Evolutionary conservation across 2,888 invertebrate species (phyloP), one percentile per base, ranked within the genome.

Genomic region (Prosopocoilus inquinatus): DNA sequence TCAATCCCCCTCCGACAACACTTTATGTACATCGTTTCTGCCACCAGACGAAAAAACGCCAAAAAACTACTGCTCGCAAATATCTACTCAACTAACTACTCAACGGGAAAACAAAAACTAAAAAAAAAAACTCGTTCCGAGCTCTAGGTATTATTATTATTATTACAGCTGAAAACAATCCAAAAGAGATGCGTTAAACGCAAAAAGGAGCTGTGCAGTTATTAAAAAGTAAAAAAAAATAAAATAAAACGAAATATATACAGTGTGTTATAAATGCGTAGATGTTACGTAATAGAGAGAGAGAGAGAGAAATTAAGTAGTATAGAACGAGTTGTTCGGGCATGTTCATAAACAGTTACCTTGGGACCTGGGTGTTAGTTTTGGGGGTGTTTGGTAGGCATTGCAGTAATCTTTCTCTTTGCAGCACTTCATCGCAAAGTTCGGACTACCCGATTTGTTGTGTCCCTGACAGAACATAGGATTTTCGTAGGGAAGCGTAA

Each of bases 391-490:
- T 79, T 89, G 82, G 71, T 82, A 80, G 72, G 79, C 82, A 82
- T 90, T 90, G 85, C 90, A 90, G 85, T 85, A 86, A 69, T 78
- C 76, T 81, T 83, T 81, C 74, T 86, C 81, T 78, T 86, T 85
- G 85, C 91, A 91, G 86, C 91, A 91, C 77, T 85, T 83, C 82
- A 90, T 87, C 81, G 85, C 85, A 83, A 88, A 86, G 20, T 28
- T 28, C 70, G 87, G 84, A 75, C 85, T 85, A 80, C 83, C 82
- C 80, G 83, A 82, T 12, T 46, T 46, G 80, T 84, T 84, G 79
- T 87, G 84, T 79, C 85, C 83, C 81, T 87, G 86, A 84, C 91
- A 91, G 83, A 87, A 83, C 84, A 90, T 84, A 79, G 89, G 88
- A 78, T 90, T 53, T 43, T 46, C 47, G 44, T 38, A 16, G 34